phyloP scores from a whole-genome alignment of 2,888 invertebrate genomes.

The Rhagium mordax region DNA sequence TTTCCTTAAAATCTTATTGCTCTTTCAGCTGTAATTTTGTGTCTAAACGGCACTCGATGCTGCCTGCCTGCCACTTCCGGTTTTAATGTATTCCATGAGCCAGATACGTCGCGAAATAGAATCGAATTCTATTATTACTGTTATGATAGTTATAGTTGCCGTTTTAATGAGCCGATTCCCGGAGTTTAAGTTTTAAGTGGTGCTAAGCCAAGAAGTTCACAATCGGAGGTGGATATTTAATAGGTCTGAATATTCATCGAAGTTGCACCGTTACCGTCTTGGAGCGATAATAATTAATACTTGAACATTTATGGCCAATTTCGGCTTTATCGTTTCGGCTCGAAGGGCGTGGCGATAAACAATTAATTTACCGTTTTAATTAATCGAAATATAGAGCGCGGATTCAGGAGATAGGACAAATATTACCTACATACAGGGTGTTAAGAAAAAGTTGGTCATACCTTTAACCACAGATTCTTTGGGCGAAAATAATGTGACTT shows the following conservation, averaged over 20 bases:
- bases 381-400: too few species aligned
- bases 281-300: neutral
- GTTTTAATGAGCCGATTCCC: neutral
- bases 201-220: neutral
- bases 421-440: too few species aligned
- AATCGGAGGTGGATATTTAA: conserved; percentile 14
- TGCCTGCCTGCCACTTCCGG: neutral
- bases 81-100: neutral
- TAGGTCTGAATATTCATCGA: conserved; percentile 17
- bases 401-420: too few species aligned
- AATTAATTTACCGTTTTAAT: neutral
- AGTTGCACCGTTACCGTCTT: neutral
- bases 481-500: too few species aligned
- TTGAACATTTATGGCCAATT: conserved; percentile 3
- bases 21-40: neutral
- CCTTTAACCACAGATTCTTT: too few species aligned
- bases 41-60: neutral
- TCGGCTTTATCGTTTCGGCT: neutral
- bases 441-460: too few species aligned
- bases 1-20: too few species aligned
- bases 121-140: neutral
- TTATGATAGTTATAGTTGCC: conserved; percentile 2
- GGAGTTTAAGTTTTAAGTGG: neutral
- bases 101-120: neutral
- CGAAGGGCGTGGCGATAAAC: neutral